Base-by-base conservation (phyloP, 1,140 invertebrate genomes). In the Thrips palmi region DNA sequence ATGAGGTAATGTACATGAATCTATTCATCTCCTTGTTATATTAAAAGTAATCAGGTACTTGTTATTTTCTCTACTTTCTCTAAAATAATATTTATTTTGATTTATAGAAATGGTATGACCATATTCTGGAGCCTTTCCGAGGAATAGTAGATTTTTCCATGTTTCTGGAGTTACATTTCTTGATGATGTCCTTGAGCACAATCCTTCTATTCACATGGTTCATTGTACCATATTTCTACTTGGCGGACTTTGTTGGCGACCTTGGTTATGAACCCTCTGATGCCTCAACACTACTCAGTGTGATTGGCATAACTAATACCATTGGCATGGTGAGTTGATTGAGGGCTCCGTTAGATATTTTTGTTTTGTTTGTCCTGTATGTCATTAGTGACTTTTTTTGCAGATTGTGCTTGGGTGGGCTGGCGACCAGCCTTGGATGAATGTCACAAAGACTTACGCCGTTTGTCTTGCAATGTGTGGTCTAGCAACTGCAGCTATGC, bases 161-260 rank as follows among this genome's bases (percentile, higher is more conserved):
- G 53, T 83, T 87, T 52, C 60, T 72, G 49, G 77, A 81, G 51
- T 57, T 74, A 22, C 76, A 80, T 40, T 89, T 86, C 52, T 61
- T 83, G 32, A 60, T 88, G 5, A 72, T 88, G 45, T 80, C 78
- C 34, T 44, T 87, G 1, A 79, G 81, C 3, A 89, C 85, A 40
- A 74, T 87, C 45, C 66, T 87, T 24, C 62, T 89, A 14, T 88
- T 87, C 56, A 77, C 74, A 46, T 91, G 81, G 77, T 86, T 86
- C 53, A 86, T 88, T 47, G 77, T 87, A 33, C 83, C 83, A 23
- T 89, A 91, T 60, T 81, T 89, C 52, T 91, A 85, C 55, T 60
- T 88, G 17, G 76, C 77, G 29, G 81, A 86, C 39, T 53, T 60
- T 44, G 59, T 62, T 6, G 51, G 54, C 22, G 49, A 46, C 31